These are phyloP conservation scores for Phyllotis vaccarum DNA, from an alignment of 2,797 vertebrate genomes.

Conservation along the genomic window DNA sequence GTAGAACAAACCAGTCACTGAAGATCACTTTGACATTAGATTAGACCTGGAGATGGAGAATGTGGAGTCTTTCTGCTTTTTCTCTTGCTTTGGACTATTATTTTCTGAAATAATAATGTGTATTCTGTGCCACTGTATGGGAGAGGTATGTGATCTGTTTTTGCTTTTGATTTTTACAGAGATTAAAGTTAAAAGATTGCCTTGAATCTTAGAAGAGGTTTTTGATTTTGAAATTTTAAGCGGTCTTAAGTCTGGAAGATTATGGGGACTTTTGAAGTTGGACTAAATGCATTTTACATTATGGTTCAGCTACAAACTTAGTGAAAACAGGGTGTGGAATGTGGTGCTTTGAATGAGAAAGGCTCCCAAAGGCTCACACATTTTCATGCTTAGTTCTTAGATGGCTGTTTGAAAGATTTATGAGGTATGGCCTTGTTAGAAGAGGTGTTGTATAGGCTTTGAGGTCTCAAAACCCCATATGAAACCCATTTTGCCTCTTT, in stretches of 20 bases:
- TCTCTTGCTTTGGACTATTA: neutral
- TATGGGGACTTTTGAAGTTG: neutral
- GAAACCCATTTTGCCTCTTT: neutral
- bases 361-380: neutral
- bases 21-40: neutral
- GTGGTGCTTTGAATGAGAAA: neutral
- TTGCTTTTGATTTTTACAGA: neutral
- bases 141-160: neutral
- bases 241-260: neutral
- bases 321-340: neutral
- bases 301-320: neutral
- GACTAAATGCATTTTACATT: neutral
- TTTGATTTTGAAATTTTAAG: neutral
- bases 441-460: neutral
- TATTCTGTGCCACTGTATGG: neutral
- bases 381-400: neutral
- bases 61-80: neutral
- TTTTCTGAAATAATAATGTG: neutral
- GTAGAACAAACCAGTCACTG: neutral
- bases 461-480: neutral
- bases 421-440: neutral
- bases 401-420: neutral
- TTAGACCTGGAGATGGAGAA: neutral
- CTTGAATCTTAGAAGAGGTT: neutral
- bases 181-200: neutral